A percentile compares a stretch with the other conserved stretches of the same genome.
phyloP scores from a whole-genome alignment of 2,888 invertebrate genomes.

The Epicampocera succincta region DNA sequence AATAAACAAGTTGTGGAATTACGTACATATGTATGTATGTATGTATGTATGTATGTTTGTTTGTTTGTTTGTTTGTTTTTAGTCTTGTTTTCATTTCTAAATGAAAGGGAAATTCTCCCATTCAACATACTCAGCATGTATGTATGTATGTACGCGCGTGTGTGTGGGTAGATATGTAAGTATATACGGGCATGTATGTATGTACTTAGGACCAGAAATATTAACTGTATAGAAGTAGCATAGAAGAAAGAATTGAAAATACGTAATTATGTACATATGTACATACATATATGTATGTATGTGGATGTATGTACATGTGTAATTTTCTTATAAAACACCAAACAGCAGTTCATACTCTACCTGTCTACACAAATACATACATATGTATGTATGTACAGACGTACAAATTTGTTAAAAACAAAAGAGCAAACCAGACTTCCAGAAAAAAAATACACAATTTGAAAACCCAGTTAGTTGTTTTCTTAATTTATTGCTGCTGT shows the following conservation, averaged over 20 bases:
- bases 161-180: too few relatives aligned
- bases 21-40: too few relatives aligned
- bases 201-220: slow-evolving; percentile 71
- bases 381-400: too few relatives aligned
- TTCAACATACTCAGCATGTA: too few relatives aligned
- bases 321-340: not conserved
- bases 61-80: slow-evolving; percentile 72
- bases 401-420: slow-evolving; percentile 11
- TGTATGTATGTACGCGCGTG: too few relatives aligned
- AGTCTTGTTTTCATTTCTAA: slow-evolving; percentile 79
- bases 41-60: not conserved
- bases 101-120: slow-evolving; percentile 80
- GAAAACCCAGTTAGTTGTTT: slow-evolving; percentile 16
- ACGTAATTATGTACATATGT: slow-evolving; percentile 8
- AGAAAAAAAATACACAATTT: slow-evolving; percentile 44
- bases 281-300: not conserved
- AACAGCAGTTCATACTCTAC: not conserved
- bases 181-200: too few relatives aligned
- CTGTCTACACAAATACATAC: not conserved
- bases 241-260: slow-evolving; percentile 60
- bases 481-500: not conserved
- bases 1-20: too few relatives aligned
- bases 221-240: slow-evolving; percentile 65
- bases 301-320: not conserved
- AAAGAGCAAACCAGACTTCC: slow-evolving; percentile 41